Conservation (phyloP, 2,888 invertebrate genomes). For the Leptarthrus brevirostris region DNA sequence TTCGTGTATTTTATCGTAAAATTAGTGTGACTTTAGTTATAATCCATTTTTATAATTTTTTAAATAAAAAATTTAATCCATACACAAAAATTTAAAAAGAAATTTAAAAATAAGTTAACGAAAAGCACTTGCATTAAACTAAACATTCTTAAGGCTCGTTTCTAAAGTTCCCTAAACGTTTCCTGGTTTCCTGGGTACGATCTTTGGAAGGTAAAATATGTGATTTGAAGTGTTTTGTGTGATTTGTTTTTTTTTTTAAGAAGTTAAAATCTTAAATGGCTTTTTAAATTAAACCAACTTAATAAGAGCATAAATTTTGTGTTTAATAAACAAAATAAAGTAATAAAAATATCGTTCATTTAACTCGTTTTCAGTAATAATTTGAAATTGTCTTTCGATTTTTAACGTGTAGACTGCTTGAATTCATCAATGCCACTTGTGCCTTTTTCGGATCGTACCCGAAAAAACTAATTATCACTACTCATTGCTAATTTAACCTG, state of each 20-base stretch:
- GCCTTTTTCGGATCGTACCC: constrained; percentile 68
- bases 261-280: neutral
- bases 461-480: constrained; percentile 57
- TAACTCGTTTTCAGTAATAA: constrained; percentile 21
- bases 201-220: constrained; percentile 65
- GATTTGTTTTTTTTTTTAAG: constrained; percentile 42
- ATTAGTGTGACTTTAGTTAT: neutral
- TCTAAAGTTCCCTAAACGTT: constrained; percentile 33
- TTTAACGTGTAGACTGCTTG: constrained; percentile 1
- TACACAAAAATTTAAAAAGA: constrained; percentile 40
- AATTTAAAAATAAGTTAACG: neutral
- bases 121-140: neutral
- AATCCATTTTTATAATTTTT: constrained; percentile 1
- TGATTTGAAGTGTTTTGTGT: constrained; percentile 43
- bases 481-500: constrained; percentile 2
- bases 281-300: constrained; percentile 35
- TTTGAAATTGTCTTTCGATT: constrained; percentile 6
- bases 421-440: constrained; percentile 55
- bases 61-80: too few species aligned
- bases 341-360: constrained; percentile 8
- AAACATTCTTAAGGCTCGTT: neutral
- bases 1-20: constrained; percentile 64
- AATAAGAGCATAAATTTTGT: constrained; percentile 28
- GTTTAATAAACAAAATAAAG: constrained; percentile 41
- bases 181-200: constrained; percentile 64